Conservation (phyloP, 1,140 invertebrate genomes). For the Thaumatotibia leucotreta region DNA sequence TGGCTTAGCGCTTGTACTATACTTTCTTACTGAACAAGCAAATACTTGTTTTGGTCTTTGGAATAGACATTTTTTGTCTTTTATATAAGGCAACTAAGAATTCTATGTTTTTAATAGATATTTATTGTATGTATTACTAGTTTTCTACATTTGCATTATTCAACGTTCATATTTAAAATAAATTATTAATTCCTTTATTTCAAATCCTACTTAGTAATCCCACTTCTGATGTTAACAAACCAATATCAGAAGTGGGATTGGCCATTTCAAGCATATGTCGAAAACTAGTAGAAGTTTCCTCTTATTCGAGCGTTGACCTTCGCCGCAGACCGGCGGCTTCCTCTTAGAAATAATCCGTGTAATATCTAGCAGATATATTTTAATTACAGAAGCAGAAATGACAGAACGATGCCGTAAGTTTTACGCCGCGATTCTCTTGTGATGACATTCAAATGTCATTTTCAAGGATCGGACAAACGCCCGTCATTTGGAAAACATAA, state of each 20-base stretch:
- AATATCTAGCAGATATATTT: neutral
- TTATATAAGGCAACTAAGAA: neutral
- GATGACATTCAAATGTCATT: no score
- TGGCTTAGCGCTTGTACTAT: constrained; percentile 2
- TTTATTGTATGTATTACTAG: constrained; percentile 2
- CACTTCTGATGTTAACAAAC: neutral
- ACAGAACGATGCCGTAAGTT: constrained; percentile 15
- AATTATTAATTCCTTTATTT: neutral
- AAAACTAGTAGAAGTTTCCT: neutral
- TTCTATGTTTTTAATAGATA: neutral
- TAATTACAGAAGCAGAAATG: constrained; percentile 8
- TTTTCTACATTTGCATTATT: neutral
- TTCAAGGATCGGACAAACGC: no score
- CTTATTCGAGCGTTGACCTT: neutral
- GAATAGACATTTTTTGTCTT: neutral
- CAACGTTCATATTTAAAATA: neutral
- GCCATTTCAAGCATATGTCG: neutral
- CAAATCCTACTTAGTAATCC: neutral
- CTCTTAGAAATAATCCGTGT: neutral
- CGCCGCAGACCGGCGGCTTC: neutral
- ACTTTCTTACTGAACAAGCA: neutral
- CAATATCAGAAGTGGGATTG: no score
- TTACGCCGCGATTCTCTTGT: no score
- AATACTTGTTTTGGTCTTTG: neutral
- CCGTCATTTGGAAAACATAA: no score